Evolutionary conservation across 2,888 invertebrate species (phyloP).

Genomic region (Drosophila mulleri): DNA sequence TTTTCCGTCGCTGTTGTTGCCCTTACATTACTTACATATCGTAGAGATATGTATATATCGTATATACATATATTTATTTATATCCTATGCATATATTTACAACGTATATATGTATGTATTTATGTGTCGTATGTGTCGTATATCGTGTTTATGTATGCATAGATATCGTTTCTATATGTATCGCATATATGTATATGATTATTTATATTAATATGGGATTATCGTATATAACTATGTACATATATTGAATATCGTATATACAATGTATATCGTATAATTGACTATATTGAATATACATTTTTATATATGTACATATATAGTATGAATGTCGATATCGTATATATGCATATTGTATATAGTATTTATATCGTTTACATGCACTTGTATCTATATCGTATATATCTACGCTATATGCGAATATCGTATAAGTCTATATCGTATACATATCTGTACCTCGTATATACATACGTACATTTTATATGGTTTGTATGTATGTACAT

Average conservation of each 20-base stretch:
- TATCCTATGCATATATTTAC: not conserved
- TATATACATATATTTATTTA: slow-evolving; percentile 13
- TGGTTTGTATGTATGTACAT: slow-evolving; percentile 16
- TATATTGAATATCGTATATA: not conserved
- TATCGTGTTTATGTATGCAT: not conserved
- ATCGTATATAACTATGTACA: too few relatives aligned
- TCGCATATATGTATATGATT: not conserved
- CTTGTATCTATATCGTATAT: not conserved
- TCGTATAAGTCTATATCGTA: too few relatives aligned
- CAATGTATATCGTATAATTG: not conserved
- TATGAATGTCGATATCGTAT: not conserved
- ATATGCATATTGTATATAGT: not conserved
- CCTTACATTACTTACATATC: slow-evolving; percentile 14
- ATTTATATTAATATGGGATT: too few relatives aligned
- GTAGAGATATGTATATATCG: slow-evolving; percentile 10
- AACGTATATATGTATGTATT: not conserved
- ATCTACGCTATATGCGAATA: not conserved
- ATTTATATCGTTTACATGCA: not conserved
- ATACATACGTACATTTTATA: too few relatives aligned
- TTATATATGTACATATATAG: not conserved
- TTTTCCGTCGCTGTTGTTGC: slow-evolving; percentile 43
- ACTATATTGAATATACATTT: too few relatives aligned
- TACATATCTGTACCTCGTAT: too few relatives aligned
- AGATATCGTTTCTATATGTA: not conserved
- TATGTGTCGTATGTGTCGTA: not conserved